Base-by-base conservation (phyloP, 2,797 vertebrate species). In the Tenualosa thibaudeaui region DNA sequence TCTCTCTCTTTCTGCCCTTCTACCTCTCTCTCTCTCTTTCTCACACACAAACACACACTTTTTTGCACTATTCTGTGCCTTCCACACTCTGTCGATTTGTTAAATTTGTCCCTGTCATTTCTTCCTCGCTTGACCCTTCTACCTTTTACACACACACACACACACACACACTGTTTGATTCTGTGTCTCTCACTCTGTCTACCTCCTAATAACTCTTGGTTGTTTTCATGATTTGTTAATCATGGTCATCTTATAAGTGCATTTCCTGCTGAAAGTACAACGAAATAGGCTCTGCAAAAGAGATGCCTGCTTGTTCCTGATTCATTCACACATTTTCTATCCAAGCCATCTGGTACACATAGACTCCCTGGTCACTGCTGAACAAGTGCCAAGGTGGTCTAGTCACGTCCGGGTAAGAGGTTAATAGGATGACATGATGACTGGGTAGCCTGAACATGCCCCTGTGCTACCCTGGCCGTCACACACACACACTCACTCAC, bases 401-500 rank as follows among this genome's bases (percentile, higher is more conserved):
- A 62, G 8, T 24, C 58, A 62, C 58, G n/a, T 6, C 22, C 5
- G 15, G 19, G 54, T 56, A 56, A 56, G 54, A 56, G 58, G 58
- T n/a, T 62, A 62, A 62, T 24, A 62, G 58, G n/a, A 62, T 62
- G 58, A 62, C n/a, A 62, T 9, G 6, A 62, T 24, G 22, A 24
- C 58, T 24, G 7, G 22, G 22, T 9, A 62, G 58, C n/a, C 58
- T 24, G 22, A n/a, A 62, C 58, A 24, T 62, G 58, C 58, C 58
- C n/a, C 22, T 62, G 58, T 62, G 58, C n/a, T 8, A 10, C 2
- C 58, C 58, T 62, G 26, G 0, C 31, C 13, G 2, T 3, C 26
- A 71, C 26, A 71, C 71, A 78, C 71, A 78, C 68, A 75, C 37
- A 71, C 26, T n/a, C n/a, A n/a, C n/a, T n/a, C n/a, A n/a, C n/a